These are phyloP conservation scores for Silurus lanzhouensis DNA, from an alignment of 2,797 vertebrate genomes.

Conservation along the genomic window DNA sequence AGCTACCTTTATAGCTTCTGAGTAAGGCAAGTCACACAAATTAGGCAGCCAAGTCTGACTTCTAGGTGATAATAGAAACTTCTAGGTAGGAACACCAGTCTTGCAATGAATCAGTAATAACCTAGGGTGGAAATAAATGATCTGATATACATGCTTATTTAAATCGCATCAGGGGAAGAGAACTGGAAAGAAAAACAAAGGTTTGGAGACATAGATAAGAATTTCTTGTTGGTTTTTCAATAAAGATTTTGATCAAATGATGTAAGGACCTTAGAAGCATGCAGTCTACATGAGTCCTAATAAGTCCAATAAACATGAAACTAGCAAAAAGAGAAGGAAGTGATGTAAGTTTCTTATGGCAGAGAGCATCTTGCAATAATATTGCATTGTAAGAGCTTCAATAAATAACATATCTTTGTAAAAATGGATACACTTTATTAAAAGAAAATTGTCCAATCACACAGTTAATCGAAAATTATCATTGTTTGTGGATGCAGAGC, in stretches of 20 bases:
- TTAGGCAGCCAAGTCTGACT: constrained; percentile 5
- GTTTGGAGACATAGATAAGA: neutral
- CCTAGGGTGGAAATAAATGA: neutral
- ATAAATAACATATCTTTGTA: neutral
- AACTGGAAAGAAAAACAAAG: neutral
- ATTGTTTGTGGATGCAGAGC: neutral
- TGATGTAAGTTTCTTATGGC: neutral
- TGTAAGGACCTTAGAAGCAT: neutral
- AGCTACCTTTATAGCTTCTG: neutral
- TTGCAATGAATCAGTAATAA: neutral
- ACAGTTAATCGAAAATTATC: neutral
- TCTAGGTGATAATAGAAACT: constrained; percentile 11
- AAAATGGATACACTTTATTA: no score
- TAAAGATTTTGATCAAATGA: neutral
- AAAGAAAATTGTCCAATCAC: neutral
- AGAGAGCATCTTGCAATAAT: neutral
- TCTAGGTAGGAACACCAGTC: neutral
- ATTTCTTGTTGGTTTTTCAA: neutral
- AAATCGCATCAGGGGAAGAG: neutral
- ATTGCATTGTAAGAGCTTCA: neutral
- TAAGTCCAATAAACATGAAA: neutral
- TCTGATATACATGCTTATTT: neutral
- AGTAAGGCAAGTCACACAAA: constrained; percentile 15
- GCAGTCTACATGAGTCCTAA: neutral
- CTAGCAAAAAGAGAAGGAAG: neutral